These are phyloP conservation scores for Rhopilema esculentum DNA, from an alignment of 30 jellyfish, hydroid and myxozoan genomes.

Conservation along the genomic window DNA sequence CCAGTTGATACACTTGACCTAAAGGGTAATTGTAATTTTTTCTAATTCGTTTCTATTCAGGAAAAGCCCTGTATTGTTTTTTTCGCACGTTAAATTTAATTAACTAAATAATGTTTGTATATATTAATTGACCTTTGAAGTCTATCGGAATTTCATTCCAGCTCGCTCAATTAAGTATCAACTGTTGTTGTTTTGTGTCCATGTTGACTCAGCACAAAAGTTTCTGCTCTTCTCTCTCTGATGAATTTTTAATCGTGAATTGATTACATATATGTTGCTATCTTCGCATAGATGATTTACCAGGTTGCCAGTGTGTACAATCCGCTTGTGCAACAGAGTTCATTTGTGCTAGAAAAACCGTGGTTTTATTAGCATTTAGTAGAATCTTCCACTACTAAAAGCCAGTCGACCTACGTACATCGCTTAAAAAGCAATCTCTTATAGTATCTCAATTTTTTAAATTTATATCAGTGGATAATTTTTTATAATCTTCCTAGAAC, in stretches of 20 bases:
- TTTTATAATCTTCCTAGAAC: conserved; percentile 66
- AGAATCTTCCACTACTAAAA: conserved; percentile 27
- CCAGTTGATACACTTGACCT: conserved; percentile 96
- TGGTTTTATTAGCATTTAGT: conserved; percentile 56
- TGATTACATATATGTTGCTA: background rate
- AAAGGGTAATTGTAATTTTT: conserved; percentile 68
- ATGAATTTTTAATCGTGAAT: background rate
- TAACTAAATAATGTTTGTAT: no score
- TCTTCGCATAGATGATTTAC: background rate
- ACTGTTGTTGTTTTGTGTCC: no score
- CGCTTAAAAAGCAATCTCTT: background rate
- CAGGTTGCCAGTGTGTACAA: background rate
- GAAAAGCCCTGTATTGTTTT: background rate
- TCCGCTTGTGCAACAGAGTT: background rate
- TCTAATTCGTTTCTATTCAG: background rate
- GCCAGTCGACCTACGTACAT: conserved; percentile 60
- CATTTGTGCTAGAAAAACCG: conserved; percentile 46
- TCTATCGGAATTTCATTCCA: no score
- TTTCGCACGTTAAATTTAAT: background rate
- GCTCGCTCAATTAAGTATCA: no score
- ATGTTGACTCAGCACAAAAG: no score
- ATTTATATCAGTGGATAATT: no score
- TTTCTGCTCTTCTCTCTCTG: background rate
- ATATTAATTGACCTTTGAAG: no score
- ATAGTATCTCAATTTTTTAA: no score